A percentile compares a stretch with the other conserved stretches of the same genome.
phyloP scores from a whole-genome alignment of 2,113 vertebrate genomes.

The Catharus minimus region DNA sequence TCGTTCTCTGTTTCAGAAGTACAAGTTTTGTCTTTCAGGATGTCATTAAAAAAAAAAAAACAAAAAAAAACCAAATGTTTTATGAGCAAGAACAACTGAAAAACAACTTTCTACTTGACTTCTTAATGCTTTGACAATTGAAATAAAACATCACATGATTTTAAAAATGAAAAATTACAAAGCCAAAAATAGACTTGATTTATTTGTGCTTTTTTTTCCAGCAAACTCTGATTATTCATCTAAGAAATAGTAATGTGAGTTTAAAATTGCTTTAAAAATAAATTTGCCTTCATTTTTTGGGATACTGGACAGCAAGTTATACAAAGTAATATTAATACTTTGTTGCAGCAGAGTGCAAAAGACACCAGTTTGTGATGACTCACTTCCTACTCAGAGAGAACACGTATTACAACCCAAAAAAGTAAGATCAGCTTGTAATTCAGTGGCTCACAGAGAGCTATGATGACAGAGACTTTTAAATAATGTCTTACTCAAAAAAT shows the following conservation, averaged over 20 bases:
- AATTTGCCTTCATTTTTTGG: not conserved
- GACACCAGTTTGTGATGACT: not conserved
- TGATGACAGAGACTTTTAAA: not conserved
- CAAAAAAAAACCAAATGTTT: not conserved
- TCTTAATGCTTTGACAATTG: not conserved
- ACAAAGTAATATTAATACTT: not conserved
- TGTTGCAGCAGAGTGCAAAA: not conserved
- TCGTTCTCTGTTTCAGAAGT: not conserved
- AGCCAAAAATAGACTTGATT: not conserved
- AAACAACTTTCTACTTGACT: not conserved
- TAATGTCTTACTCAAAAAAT: not conserved
- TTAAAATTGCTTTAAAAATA: not conserved
- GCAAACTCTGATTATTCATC: not conserved
- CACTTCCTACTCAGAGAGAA: not conserved
- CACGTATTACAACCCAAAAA: not conserved
- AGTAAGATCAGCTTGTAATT: not conserved
- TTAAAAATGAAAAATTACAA: not conserved
- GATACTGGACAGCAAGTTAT: not conserved
- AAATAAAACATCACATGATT: not conserved
- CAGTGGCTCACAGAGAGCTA: not conserved
- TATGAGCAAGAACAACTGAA: not conserved
- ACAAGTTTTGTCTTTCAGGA: not conserved
- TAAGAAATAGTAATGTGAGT: not conserved
- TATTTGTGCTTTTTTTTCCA: not conserved
- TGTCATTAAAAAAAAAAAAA: not conserved